phyloP scores from a whole-genome alignment of 2,113 vertebrate species.

The Muntiacus reevesi region DNA sequence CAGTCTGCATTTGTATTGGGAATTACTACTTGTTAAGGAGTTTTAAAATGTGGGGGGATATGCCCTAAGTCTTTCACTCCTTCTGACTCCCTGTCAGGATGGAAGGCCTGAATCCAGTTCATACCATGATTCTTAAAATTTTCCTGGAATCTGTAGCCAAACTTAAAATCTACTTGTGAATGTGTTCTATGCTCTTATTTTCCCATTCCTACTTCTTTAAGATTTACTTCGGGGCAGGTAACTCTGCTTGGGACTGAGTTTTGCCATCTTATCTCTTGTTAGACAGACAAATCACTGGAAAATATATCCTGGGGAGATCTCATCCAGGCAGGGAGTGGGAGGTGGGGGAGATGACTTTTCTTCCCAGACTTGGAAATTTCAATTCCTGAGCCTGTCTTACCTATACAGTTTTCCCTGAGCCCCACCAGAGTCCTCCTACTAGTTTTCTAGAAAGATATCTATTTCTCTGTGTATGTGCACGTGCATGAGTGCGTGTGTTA shows the following conservation, averaged over 20 bases:
- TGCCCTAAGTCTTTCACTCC: background rate
- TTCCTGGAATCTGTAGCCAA: background rate
- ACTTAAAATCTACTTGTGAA: slow-evolving; percentile 1
- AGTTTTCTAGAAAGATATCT: background rate
- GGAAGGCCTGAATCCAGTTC: background rate
- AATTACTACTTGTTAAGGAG: background rate
- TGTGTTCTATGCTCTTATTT: accelerated
- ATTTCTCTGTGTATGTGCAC: background rate
- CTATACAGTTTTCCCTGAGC: slow-evolving; percentile 52
- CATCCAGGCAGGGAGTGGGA: background rate
- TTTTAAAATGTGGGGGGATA: background rate
- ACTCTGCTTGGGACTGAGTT: slow-evolving; percentile 57
- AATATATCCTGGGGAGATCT: slow-evolving; percentile 43
- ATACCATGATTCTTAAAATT: background rate
- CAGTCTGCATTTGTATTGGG: background rate
- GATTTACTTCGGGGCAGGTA: slow-evolving; percentile 28
- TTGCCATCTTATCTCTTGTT: slow-evolving; percentile 66
- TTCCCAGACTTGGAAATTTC: slow-evolving; percentile 61
- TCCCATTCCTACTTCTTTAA: background rate
- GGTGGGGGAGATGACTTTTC: slow-evolving; percentile 37
- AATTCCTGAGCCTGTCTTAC: slow-evolving; percentile 41
- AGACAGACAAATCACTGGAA: slow-evolving; percentile 73
- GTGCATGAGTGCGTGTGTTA: background rate
- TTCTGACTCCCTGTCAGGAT: background rate
- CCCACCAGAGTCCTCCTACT: background rate